phyloP scores from a whole-genome alignment of 2,797 vertebrate species.

The Squalus acanthias region DNA sequence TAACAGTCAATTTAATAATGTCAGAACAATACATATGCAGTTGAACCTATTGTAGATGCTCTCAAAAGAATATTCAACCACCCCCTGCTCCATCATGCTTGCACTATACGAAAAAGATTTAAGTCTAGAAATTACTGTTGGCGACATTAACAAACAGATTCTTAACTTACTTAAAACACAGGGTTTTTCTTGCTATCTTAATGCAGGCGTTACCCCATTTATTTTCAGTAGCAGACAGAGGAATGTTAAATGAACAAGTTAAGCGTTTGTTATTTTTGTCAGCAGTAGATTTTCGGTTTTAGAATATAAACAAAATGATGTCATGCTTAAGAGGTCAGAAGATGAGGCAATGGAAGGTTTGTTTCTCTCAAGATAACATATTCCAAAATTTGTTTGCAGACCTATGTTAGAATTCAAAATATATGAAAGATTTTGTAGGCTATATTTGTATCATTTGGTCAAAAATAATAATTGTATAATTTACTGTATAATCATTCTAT shows the following conservation, averaged over 20 bases:
- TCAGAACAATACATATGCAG: too few relatives aligned
- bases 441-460: background rate
- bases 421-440: background rate
- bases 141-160: background rate
- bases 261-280: background rate
- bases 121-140: too few relatives aligned
- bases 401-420: background rate
- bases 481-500: background rate
- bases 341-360: background rate
- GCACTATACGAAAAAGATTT: background rate
- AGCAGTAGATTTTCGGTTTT: background rate
- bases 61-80: background rate
- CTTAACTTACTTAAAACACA: background rate
- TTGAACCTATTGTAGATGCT: background rate
- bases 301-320: background rate
- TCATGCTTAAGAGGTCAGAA: background rate
- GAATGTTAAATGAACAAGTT: background rate
- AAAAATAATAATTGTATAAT: slow-evolving; percentile 9
- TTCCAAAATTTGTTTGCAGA: background rate
- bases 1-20: background rate
- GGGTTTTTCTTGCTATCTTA: background rate
- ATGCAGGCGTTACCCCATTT: background rate
- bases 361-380: background rate
- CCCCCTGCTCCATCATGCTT: background rate
- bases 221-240: slow-evolving; percentile 26